Conservation (phyloP, 2,797 vertebrate species). For the Myiotriccus ornatus region DNA sequence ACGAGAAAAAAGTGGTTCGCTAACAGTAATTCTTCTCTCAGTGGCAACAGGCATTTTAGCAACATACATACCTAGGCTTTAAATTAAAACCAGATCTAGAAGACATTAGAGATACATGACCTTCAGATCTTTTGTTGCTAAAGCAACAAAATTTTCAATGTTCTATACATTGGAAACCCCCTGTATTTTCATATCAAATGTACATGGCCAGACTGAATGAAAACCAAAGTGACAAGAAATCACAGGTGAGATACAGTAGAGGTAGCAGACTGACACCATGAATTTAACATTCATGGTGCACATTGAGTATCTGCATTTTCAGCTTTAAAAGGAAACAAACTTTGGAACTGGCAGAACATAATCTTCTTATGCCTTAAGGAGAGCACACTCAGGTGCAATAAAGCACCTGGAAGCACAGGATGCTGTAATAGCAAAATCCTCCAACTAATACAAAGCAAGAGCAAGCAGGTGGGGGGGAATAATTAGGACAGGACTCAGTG, state of each 20-base stretch:
- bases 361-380: not conserved
- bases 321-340: not conserved
- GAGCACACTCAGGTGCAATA: not conserved
- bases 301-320: not conserved
- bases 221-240: not conserved
- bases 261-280: not conserved
- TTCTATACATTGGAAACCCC: not conserved
- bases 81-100: not conserved
- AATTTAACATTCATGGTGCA: accelerated
- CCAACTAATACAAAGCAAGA: not conserved
- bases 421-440: not conserved
- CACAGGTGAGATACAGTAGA: accelerated
- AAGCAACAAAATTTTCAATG: not conserved
- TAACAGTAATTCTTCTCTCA: not conserved
- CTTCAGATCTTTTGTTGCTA: not conserved
- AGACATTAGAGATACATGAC: not conserved
- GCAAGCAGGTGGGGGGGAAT: not conserved
- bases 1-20: not conserved
- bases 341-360: not conserved
- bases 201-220: not conserved
- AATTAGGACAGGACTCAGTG: not conserved
- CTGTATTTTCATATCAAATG: not conserved
- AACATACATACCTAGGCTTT: not conserved
- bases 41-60: not conserved
- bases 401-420: not conserved